Evolutionary conservation across 1,140 invertebrate species (phyloP), one percentile per base, ranked within the genome.

Genomic region (Lucilia cuprina): DNA sequence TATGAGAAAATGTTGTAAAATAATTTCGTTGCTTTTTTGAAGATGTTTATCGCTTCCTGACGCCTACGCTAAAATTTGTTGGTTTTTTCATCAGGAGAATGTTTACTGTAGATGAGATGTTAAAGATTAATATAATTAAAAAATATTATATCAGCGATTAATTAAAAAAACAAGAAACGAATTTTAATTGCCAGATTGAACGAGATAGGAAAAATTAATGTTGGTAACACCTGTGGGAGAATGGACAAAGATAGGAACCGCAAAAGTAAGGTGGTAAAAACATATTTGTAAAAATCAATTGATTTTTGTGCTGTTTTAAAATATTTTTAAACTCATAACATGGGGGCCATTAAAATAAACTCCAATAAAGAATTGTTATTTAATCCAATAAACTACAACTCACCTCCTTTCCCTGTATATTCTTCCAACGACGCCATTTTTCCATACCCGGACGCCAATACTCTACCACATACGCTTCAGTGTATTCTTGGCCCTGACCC

Each of bases 401-500:
- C 91, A 97, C 96, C 93, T 97, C 95, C 89, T 95, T 94, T 84
- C 94, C 94, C 82, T 93, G 93, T 25, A 94, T 92, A 91, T 95
- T 94, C 89, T 94, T 94, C 93, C 96, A 98, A 55, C 96, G 93
- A 82, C 94, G 92, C 96, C 96, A 98, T 88, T 93, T 84, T 94
- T 93, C 96, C 96, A 98, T 87, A 60, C 95, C 95, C 0, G 95
- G 94, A 34, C 97, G 92, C 96, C 96, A 97, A 90, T 99, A 99
- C 90, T 99, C 97, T 83, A 99, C 91, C 86, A 97, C 94, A 91
- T 98, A 99, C 74, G 95, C 93, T 91, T 98, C 96, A 13, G 97
- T 95, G 90, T 95, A 99, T 92, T 99, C 98, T 87, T 96, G 94
- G 14, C 98, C 98, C 89, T 97, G 94, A 84, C 98, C 97, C 92